phyloP scores from a whole-genome alignment of 1,140 invertebrate genomes.

The Philotrypesis tridentata region DNA sequence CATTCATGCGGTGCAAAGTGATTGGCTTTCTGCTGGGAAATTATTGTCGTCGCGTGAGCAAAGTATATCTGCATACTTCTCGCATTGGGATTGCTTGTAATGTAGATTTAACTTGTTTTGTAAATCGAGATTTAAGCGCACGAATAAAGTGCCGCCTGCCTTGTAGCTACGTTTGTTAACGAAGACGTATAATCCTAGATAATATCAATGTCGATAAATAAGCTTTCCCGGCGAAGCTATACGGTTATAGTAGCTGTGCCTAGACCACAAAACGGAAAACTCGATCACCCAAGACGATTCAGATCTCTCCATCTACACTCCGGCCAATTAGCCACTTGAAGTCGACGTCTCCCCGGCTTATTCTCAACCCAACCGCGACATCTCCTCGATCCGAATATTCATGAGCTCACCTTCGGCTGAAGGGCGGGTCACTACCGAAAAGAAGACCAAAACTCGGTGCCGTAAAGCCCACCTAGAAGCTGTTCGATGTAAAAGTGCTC shows the following conservation, averaged over 20 bases:
- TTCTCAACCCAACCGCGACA: background rate
- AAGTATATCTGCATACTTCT: too few species aligned
- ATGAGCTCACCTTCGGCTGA: background rate
- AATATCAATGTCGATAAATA: too few species aligned
- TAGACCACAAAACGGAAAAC: background rate
- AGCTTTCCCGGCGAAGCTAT: too few species aligned
- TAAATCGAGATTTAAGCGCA: too few species aligned
- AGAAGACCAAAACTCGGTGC: background rate
- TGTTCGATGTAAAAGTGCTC: slow-evolving; percentile 17
- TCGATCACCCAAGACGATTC: background rate
- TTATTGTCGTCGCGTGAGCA: background rate
- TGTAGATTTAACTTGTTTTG: too few species aligned
- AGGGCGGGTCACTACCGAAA: background rate
- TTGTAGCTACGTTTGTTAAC: too few species aligned
- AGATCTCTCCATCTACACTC: background rate
- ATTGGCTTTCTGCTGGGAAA: background rate
- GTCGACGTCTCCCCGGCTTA: background rate
- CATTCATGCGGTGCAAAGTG: background rate
- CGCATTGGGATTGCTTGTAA: too few species aligned
- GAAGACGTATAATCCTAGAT: too few species aligned
- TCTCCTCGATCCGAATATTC: slow-evolving; percentile 14
- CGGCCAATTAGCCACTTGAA: background rate
- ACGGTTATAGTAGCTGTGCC: background rate
- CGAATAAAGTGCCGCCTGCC: too few species aligned
- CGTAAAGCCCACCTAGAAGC: background rate